A percentile compares a stretch with the other conserved stretches of the same genome.
These are phyloP conservation scores for Drosophila nr. perissopoda DNA, from an alignment of 2,888 invertebrate genomes.

Conservation along the genomic window DNA sequence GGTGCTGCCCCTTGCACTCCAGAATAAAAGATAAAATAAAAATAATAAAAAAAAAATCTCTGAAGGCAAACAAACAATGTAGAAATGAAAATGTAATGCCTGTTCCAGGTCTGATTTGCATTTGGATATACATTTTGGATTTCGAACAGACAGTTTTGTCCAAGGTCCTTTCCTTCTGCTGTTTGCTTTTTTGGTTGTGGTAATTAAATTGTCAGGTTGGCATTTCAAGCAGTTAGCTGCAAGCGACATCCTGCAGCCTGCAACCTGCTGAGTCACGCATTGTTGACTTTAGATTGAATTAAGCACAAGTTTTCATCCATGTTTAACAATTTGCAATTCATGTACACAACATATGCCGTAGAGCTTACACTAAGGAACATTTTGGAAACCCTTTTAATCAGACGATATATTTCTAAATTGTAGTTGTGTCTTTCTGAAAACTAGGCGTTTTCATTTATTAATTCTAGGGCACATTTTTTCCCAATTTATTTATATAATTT, in stretches of 20 bases:
- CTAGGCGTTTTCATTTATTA: neutral
- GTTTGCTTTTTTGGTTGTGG: constrained; percentile 46
- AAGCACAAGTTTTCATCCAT: constrained; percentile 31
- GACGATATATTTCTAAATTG: neutral
- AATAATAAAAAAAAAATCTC: constrained; percentile 21
- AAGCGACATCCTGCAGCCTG: constrained; percentile 19
- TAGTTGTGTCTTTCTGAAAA: neutral
- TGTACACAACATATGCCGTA: constrained; percentile 27
- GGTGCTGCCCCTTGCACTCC: constrained; percentile 1
- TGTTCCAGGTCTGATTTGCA: constrained; percentile 44
- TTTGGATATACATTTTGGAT: constrained; percentile 19
- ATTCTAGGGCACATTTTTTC: neutral
- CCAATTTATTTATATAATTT: neutral
- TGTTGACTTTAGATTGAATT: constrained; percentile 73
- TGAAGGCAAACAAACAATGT: constrained; percentile 41
- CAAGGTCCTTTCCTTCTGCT: constrained; percentile 31
- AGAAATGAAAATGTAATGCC: constrained; percentile 58
- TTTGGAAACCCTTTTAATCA: neutral
- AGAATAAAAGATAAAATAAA: neutral
- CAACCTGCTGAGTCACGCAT: constrained; percentile 51
- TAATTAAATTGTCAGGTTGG: constrained; percentile 74
- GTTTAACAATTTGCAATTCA: constrained; percentile 36
- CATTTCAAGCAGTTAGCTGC: constrained; percentile 21
- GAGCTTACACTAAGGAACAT: neutral
- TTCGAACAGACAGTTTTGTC: constrained; percentile 42